A percentile compares a stretch with the other conserved stretches of the same genome.
These are phyloP conservation scores for Oncorhynchus tshawytscha DNA, from an alignment of 2,113 vertebrate species.

Conservation along the genomic window DNA sequence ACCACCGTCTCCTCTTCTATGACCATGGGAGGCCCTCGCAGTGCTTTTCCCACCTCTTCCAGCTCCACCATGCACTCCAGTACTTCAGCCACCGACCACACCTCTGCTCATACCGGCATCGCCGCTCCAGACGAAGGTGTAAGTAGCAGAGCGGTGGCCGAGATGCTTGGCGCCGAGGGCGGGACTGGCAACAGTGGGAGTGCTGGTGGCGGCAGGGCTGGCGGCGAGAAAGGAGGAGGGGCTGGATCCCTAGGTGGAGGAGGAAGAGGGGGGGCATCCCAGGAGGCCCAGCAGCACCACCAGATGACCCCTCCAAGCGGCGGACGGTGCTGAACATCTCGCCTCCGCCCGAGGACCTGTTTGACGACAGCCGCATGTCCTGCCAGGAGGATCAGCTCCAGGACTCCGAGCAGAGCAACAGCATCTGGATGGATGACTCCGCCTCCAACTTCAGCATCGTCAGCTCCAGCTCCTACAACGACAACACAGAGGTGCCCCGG, in stretches of 20 bases:
- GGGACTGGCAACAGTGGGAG: constrained; percentile 37
- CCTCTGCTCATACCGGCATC: constrained; percentile 82
- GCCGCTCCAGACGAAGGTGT: constrained; percentile 81
- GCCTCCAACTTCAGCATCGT: constrained; percentile 97
- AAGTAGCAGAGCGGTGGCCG: constrained; percentile 74
- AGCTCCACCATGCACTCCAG: constrained; percentile 89
- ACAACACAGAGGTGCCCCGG: constrained; percentile 98
- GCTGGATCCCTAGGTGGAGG: constrained; percentile 44
- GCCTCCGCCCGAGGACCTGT: constrained; percentile 95
- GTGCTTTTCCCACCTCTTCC: constrained; percentile 96
- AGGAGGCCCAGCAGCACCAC: constrained; percentile 81
- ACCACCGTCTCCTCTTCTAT: constrained; percentile 91
- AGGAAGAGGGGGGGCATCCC: constrained; percentile 72
- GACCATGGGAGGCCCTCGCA: constrained; percentile 98
- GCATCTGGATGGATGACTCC: constrained; percentile 98
- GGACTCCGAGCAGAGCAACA: constrained; percentile 97
- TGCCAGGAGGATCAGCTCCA: constrained; percentile 89
- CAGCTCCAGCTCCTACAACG: constrained; percentile 95
- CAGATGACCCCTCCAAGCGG: constrained; percentile 88
- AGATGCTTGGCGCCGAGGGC: constrained; percentile 52
- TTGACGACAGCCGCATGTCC: constrained; percentile 96
- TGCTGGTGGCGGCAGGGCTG: constrained; percentile 34
- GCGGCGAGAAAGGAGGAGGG: constrained; percentile 40
- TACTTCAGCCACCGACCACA: constrained; percentile 89
- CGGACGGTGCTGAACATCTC: constrained; percentile 96